Base-by-base conservation (phyloP, 1,140 invertebrate genomes). In the Chironomus tepperi region DNA sequence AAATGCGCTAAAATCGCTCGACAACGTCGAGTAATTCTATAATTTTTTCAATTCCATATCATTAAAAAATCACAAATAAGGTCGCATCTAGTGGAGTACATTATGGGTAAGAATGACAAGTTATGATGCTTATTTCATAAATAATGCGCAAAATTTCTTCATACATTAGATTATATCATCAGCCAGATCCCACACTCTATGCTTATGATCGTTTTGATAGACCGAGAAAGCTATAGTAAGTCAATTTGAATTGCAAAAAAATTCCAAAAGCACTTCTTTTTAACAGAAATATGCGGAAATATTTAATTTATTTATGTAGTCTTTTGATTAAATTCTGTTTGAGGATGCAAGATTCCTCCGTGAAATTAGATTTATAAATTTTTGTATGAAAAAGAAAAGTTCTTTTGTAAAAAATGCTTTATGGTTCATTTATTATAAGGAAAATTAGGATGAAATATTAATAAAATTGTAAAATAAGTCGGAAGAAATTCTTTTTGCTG, bases 41-140 rank as follows among this genome's bases (percentile, higher is more conserved):
- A n/a, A n/a, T n/a, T n/a, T n/a, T n/a, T n/a, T n/a, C n/a, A n/a
- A n/a, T 34, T 34, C 2, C 24, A 34, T 34, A 5, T 34, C 24
- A 2, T 34, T 34, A 34, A 34, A n/a, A n/a, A 34, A 34, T 34
- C 24, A 1, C 5, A 1, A 34, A 34, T 2, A 24, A 81, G 81
- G 79, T 82, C 24, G 81, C 81, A 42, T 82, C 81, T 57, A 79
- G 76, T 34, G 81, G 81, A 3, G 73, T 82, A 8, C 80, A 82
- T 76, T 82, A 81, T 74, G 81, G 81, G 0, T 70, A 70, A 70
- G 9, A 18, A 18, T 70, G 9, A 70, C 19, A 19, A 18, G 9
- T 19, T 21, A 8, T 70, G 15, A 19, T 70, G 19, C n/a, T 10
- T 8, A 19, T 19, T 70, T 70, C 7, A 70, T 19, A 1, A 70